Evolutionary conservation across 2,113 vertebrate species (phyloP).

Genomic region (Micromys minutus): DNA sequence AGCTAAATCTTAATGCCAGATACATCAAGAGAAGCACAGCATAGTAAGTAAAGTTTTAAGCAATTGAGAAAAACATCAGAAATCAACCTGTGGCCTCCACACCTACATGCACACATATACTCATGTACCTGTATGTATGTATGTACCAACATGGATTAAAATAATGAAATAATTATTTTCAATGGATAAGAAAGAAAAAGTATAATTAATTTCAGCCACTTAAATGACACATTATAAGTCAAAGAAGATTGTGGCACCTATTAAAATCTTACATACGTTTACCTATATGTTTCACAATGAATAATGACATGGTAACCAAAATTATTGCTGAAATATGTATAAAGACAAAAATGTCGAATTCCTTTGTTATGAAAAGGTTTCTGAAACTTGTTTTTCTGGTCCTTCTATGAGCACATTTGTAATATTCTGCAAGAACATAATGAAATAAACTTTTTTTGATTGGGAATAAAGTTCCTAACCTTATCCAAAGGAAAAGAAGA

Average conservation of each 20-base stretch:
- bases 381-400: slow-evolving; percentile 14
- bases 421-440: background rate
- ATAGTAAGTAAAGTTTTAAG: background rate
- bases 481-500: background rate
- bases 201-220: background rate
- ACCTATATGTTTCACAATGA: background rate
- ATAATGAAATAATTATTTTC: too few species aligned
- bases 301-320: background rate
- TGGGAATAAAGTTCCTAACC: background rate
- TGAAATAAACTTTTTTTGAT: background rate
- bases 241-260: background rate
- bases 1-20: too few species aligned
- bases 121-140: background rate
- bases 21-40: background rate
- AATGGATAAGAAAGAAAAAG: background rate
- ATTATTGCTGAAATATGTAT: background rate
- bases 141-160: too few species aligned
- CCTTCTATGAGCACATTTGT: background rate
- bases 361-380: slow-evolving; percentile 4
- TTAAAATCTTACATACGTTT: background rate
- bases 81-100: background rate
- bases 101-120: background rate
- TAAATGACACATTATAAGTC: background rate
- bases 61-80: background rate
- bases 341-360: slow-evolving; percentile 4